These are phyloP conservation scores for Lepidostoma basale DNA, from an alignment of 1,140 invertebrate genomes.

Conservation along the genomic window DNA sequence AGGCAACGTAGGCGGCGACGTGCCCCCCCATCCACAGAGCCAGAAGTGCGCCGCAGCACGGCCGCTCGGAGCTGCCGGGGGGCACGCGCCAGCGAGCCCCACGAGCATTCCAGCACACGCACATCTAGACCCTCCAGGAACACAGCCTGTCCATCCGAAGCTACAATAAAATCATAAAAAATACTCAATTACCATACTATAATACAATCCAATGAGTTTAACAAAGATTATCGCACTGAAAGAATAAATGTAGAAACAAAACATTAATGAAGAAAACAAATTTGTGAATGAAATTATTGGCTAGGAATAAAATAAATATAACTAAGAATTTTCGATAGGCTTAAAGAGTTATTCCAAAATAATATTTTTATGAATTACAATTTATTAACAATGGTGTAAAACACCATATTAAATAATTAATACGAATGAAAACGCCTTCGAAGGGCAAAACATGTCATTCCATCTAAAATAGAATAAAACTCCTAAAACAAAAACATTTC, in stretches of 20 bases:
- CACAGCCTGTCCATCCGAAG: constrained; percentile 88
- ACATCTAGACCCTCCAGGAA: constrained; percentile 92
- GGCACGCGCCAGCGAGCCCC: constrained; percentile 79
- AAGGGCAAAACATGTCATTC: too few relatives aligned
- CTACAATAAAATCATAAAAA: constrained; percentile 58
- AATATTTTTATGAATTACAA: too few relatives aligned
- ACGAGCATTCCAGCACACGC: constrained; percentile 85
- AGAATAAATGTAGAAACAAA: not conserved
- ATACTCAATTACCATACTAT: not conserved
- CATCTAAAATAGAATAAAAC: too few relatives aligned
- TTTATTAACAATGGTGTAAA: too few relatives aligned
- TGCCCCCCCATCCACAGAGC: constrained; percentile 82
- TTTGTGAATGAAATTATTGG: too few relatives aligned
- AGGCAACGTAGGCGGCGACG: constrained; percentile 80
- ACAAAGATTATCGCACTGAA: not conserved
- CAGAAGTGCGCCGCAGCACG: constrained; percentile 84
- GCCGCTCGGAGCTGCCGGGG: constrained; percentile 74
- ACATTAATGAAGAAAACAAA: constrained; percentile 3
- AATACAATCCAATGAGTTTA: too few relatives aligned
- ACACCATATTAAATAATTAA: too few relatives aligned
- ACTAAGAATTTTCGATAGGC: too few relatives aligned
- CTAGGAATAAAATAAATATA: too few relatives aligned
- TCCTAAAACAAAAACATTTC: too few relatives aligned
- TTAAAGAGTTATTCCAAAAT: too few relatives aligned
- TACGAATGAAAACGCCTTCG: too few relatives aligned